Evolutionary conservation across 2,888 invertebrate species (phyloP), one percentile per base, ranked within the genome.

Genomic region (Drosophila cognata): DNA sequence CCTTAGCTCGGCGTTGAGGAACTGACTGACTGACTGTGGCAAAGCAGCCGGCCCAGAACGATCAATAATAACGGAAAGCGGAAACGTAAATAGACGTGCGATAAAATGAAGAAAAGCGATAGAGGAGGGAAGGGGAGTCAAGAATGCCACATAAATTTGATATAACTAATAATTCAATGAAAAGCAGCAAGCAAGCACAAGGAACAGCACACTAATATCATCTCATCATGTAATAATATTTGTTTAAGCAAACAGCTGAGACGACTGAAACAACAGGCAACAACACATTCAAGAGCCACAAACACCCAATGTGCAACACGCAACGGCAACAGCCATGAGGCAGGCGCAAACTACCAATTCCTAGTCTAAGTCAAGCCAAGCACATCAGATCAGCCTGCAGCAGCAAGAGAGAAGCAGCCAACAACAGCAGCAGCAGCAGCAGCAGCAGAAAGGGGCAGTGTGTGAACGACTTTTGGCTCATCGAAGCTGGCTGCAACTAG

Each of bases 21-120:
- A 77, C 57, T 68, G 31, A 13, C 13, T 35, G 21, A 73, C 60
- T 43, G 21, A 46, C 13, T 43, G 31, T 13, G 31, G 64, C 67
- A 72, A 62, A 65, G 74, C 70, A 72, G 71, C 57, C 74, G 74
- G 57, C 74, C 73, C 73, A 51, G 67, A 68, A 56, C 62, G 56
- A 59, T 68, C 77, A 84, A 74, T 72, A 74, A 77, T 71, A 68
- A 84, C 82, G 84, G 74, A 86, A 78, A 87, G 77, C 87, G 87
- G 89, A 87, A 88, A 87, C 84, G 81, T 81, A 88, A 87, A 86
- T 88, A 88, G 88, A 76, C 77, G 83, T 58, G 77, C 81, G 85
- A 88, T 85, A 88, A 85, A 82, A 66, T 78, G 67, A 67, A 50
- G 50, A 58, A 62, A 25, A 67, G 10, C 31, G 41, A 59, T 25